These are phyloP conservation scores for Trissolcus basalis DNA, from an alignment of 1,140 invertebrate genomes.

Conservation along the genomic window DNA sequence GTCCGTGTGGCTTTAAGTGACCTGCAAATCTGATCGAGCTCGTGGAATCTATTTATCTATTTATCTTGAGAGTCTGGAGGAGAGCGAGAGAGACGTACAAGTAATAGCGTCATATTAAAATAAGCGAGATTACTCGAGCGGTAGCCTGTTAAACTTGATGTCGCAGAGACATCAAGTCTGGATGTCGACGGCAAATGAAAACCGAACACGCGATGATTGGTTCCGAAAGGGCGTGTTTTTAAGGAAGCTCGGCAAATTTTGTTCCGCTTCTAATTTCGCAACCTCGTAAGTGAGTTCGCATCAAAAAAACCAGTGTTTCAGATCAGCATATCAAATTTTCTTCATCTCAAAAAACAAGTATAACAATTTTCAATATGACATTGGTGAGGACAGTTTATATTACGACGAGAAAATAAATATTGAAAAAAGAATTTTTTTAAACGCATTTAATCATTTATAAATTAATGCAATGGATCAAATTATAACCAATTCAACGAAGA, in stretches of 20 bases:
- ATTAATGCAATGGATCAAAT: too few species aligned
- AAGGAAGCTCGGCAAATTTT: conserved; percentile 34
- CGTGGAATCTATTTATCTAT: conserved; percentile 73
- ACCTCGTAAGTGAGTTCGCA: background rate
- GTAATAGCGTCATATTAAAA: conserved; percentile 74
- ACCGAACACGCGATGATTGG: conserved; percentile 40
- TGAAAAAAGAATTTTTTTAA: too few species aligned
- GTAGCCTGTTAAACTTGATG: conserved; percentile 57
- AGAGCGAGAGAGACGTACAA: conserved; percentile 42
- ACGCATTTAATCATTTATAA: too few species aligned
- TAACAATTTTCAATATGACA: too few species aligned
- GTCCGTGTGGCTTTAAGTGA: conserved; percentile 65
- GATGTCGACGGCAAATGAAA: conserved; percentile 36
- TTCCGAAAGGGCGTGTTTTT: conserved; percentile 35
- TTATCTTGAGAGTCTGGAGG: conserved; percentile 60
- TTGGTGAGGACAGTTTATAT: too few species aligned
- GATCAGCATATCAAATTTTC: background rate
- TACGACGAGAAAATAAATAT: too few species aligned
- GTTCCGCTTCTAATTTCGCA: conserved; percentile 17
- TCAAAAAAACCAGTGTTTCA: background rate
- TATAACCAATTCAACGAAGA: too few species aligned
- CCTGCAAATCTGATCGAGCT: conserved; percentile 71
- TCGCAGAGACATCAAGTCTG: conserved; percentile 30
- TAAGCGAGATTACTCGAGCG: conserved; percentile 62
- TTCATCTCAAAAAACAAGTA: too few species aligned